phyloP scores from a whole-genome alignment of 64 coral and sea anemone species.

The Dendronephthya gigantea region DNA sequence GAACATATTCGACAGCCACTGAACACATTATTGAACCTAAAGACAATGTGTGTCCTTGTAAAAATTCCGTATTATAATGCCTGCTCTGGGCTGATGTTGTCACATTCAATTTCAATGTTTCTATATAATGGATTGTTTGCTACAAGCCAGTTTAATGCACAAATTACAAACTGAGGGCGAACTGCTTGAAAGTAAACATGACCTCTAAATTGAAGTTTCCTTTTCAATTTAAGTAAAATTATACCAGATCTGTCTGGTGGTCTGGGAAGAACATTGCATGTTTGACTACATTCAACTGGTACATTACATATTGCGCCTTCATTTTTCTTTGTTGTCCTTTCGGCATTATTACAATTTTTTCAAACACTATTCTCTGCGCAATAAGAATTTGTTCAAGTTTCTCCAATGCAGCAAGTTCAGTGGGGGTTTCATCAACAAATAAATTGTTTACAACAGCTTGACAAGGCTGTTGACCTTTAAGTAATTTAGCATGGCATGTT shows the following conservation, averaged over 20 bases:
- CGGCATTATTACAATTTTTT: background rate
- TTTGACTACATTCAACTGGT: background rate
- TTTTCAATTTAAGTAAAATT: background rate
- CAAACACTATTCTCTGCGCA: background rate
- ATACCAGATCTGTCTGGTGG: background rate
- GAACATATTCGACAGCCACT: no score
- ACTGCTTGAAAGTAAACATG: conserved; percentile 4
- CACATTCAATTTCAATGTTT: background rate
- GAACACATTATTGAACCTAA: no score
- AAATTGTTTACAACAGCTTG: background rate
- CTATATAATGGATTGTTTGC: background rate
- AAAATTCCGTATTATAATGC: no score
- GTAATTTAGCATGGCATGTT: background rate
- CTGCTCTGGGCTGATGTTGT: background rate
- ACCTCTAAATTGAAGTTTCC: background rate
- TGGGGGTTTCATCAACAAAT: background rate
- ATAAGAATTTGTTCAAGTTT: background rate
- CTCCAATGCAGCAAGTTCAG: background rate
- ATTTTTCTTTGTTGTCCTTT: background rate
- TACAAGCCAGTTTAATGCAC: background rate
- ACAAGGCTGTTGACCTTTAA: background rate
- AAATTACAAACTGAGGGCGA: background rate
- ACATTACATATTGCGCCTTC: background rate
- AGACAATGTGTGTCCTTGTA: no score
- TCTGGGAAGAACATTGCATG: background rate